phyloP scores from a whole-genome alignment of 1,140 invertebrate genomes.

The Aradophagus sp. region DNA sequence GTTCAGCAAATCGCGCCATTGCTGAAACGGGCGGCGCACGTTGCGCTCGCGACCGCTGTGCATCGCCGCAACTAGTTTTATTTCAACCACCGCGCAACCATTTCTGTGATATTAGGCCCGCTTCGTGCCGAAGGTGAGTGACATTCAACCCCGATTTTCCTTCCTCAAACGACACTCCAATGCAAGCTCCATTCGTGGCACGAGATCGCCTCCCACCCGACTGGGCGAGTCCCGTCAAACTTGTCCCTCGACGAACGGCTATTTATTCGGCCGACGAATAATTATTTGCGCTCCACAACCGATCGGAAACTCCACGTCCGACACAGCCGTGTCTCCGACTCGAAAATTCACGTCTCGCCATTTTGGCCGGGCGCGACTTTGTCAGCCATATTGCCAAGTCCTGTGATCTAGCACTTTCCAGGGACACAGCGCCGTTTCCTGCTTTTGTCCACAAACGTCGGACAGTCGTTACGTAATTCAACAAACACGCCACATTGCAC shows the following conservation, averaged over 20 bases:
- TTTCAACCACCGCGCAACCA: conserved; percentile 63
- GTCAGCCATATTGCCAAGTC: conserved; percentile 68
- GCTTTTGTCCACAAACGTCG: too few species aligned
- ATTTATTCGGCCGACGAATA: too few species aligned
- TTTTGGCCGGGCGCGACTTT: conserved; percentile 68
- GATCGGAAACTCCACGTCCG: too few species aligned
- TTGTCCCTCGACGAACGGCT: too few species aligned
- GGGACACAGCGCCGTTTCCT: conserved; percentile 26
- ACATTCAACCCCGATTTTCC: neutral
- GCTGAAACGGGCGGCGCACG: conserved; percentile 68
- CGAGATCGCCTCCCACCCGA: too few species aligned
- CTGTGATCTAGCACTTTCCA: conserved; percentile 65
- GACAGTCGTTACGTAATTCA: too few species aligned
- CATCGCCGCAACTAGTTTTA: conserved; percentile 62
- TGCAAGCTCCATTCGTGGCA: too few species aligned
- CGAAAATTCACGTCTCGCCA: too few species aligned
- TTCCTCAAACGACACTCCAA: too few species aligned
- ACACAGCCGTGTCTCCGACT: too few species aligned
- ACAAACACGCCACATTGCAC: too few species aligned
- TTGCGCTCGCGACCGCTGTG: conserved; percentile 59
- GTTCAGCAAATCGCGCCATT: conserved; percentile 58
- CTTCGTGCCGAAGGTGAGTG: conserved; percentile 68
- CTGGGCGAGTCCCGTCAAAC: neutral
- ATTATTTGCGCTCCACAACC: too few species aligned
- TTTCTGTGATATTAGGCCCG: conserved; percentile 68